Conservation (phyloP, 2,113 vertebrate genomes). For the Panthera leo region DNA sequence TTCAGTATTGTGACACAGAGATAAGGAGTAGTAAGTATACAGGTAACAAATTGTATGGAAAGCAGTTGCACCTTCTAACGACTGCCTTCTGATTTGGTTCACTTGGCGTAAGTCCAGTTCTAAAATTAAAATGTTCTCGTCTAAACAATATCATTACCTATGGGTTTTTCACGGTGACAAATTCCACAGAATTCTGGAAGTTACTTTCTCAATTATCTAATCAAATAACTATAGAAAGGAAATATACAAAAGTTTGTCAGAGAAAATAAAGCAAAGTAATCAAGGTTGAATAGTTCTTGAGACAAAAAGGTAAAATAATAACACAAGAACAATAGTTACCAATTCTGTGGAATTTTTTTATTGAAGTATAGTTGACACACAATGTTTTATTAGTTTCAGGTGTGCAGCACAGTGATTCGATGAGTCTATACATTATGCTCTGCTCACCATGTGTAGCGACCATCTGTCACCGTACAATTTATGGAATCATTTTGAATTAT, state of each 20-base stretch:
- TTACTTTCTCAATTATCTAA: neutral
- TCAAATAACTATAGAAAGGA: neutral
- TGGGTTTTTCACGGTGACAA: neutral
- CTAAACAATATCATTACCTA: neutral
- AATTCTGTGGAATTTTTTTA: neutral
- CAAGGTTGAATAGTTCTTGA: neutral
- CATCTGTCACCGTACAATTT: neutral
- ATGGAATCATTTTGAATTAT: neutral
- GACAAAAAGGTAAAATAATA: neutral
- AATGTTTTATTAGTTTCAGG: neutral
- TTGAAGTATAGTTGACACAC: neutral
- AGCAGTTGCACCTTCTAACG: neutral
- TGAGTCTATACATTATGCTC: neutral
- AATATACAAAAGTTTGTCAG: neutral
- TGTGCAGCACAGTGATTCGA: neutral
- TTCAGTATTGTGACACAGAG: neutral
- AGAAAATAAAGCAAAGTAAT: neutral
- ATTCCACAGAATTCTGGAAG: neutral
- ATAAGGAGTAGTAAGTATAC: neutral
- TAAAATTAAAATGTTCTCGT: neutral
- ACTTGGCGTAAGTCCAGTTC: neutral
- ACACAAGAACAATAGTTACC: neutral
- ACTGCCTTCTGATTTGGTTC: neutral
- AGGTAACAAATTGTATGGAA: neutral
- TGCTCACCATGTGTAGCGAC: neutral